Conservation (phyloP, 2,888 invertebrate species). For the Thera britannica region DNA sequence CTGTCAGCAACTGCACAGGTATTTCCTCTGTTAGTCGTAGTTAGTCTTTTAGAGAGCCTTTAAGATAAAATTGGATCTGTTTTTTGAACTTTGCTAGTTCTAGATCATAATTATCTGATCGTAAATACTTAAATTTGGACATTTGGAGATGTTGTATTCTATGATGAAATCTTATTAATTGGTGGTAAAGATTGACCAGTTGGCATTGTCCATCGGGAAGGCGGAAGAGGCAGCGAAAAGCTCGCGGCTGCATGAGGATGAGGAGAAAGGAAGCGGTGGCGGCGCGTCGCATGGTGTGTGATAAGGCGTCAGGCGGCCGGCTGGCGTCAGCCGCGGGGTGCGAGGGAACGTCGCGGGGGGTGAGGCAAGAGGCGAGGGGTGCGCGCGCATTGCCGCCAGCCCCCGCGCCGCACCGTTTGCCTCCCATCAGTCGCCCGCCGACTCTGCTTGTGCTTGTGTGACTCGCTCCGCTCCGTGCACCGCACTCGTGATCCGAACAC, state of each 20-base stretch:
- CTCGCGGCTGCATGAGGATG: slow-evolving; percentile 80
- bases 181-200: slow-evolving; percentile 52
- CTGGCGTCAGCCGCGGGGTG: slow-evolving; percentile 70
- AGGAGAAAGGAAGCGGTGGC: slow-evolving; percentile 81
- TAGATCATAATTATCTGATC: no score
- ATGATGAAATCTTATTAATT: not conserved
- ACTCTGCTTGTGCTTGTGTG: slow-evolving; percentile 85
- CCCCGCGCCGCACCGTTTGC: slow-evolving; percentile 76
- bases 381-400: slow-evolving; percentile 78
- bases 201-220: slow-evolving; percentile 68
- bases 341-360: slow-evolving; percentile 52
- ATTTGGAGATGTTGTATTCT: not conserved
- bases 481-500: slow-evolving; percentile 83
- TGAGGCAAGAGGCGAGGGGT: slow-evolving; percentile 60
- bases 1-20: not conserved
- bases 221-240: slow-evolving; percentile 84
- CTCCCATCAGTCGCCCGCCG: slow-evolving; percentile 86
- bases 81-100: not conserved
- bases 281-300: slow-evolving; percentile 80
- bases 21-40: not conserved
- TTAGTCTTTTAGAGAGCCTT: not conserved
- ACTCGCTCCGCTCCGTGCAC: slow-evolving; percentile 84
- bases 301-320: slow-evolving; percentile 81
- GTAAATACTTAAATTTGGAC: no score
- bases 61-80: not conserved